Percentiles rank a stretch among this genome's conserved stretches.
Conservation (phyloP, 2,113 vertebrate genomes). For the Heptranchias perlo region DNA sequence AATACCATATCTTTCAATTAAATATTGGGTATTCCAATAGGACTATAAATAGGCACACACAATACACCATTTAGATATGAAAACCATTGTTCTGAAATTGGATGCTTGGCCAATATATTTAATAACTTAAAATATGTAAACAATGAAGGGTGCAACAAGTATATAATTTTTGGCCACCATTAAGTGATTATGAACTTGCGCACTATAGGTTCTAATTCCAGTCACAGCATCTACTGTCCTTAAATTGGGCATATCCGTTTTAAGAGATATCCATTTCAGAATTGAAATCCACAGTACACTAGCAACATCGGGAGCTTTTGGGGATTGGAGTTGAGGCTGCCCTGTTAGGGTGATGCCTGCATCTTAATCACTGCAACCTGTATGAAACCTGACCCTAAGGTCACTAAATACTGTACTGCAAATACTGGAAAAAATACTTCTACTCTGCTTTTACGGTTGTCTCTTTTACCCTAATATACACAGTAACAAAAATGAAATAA, state of each 20-base stretch:
- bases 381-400: not conserved
- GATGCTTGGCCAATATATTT: not conserved
- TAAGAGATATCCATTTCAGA: conserved; percentile 1
- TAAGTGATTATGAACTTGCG: not conserved
- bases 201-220: not conserved
- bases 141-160: conserved; percentile 20
- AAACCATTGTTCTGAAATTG: conserved; percentile 6
- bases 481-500: conserved; percentile 27
- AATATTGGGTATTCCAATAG: conserved; percentile 1
- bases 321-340: not conserved
- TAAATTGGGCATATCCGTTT: not conserved
- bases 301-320: not conserved
- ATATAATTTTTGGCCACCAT: not conserved
- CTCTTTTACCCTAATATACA: not conserved
- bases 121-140: conserved; percentile 35
- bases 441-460: not conserved
- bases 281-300: not conserved
- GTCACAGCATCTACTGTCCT: not conserved
- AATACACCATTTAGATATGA: conserved; percentile 13
- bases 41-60: conserved; percentile 22
- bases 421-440: conserved; percentile 3
- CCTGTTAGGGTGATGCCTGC: not conserved
- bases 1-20: not conserved
- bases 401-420: conserved; percentile 24
- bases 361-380: not conserved